A percentile compares a stretch with the other conserved stretches of the same genome.
Evolutionary conservation across 1,140 invertebrate genomes (phyloP).

Genomic region (fruit fly (Drosophila melanogaster)): Release_6_plus_ISO1_MT NT_033779.5:17538001-17538500

Average conservation of each 20-base stretch:
- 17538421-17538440: constrained; percentile 14
- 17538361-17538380: constrained; percentile 17
- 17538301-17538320: constrained; percentile 21
- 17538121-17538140: constrained; percentile 61
- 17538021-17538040: constrained; percentile 53
- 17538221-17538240: constrained; percentile 29
- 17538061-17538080: constrained; percentile 62
- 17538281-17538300: constrained; percentile 29
- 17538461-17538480: constrained; percentile 59
- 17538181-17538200: constrained; percentile 10
- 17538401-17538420: constrained; percentile 55
- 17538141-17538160: constrained; percentile 15
- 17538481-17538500: constrained; percentile 7
- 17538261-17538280: constrained; percentile 19
- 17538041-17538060: constrained; percentile 75
- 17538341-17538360: constrained; percentile 3
- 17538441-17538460: constrained; percentile 34
- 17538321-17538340: constrained; percentile 30
- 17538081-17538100: constrained; percentile 55
- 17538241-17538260: constrained; percentile 22
- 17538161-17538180: constrained; percentile 24
- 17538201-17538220: constrained; percentile 1
- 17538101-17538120: constrained; percentile 12
- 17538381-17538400: constrained; percentile 17
- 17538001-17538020: constrained; percentile 45